Base-by-base conservation (phyloP, 2,888 invertebrate genomes). In the Drosophila paracracens region DNA sequence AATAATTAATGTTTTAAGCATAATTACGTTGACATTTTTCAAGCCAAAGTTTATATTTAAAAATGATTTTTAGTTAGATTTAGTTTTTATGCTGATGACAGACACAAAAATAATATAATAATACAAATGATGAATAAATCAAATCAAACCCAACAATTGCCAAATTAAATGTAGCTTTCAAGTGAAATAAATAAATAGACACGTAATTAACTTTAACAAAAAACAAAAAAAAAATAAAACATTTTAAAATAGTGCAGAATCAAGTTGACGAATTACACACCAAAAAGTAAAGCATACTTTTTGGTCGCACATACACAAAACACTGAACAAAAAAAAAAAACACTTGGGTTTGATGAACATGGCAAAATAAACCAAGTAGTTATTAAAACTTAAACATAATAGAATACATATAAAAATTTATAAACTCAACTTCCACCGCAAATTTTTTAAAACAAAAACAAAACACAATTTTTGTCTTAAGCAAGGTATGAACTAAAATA, bases 111-210 rank as follows among this genome's bases (percentile, higher is more conserved):
- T 27, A 52, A 58, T 70, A 72, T 43, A 53, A 59, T 61, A 63
- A 66, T 61, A 70, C 63, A 57, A 63, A 51, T 31, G 62, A 57
- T 57, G 52, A 83, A 71, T 72, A 75, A 79, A 81, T 72, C 65
- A 89, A 91, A 91, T 91, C 90, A 90, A 91, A 92, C 92, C 93
- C 93, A 92, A 92, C 91, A 92, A 92, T 92, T 93, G 92, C 93
- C 93, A 92, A 92, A 92, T 92, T 92, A 91, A 88, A 88, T 89
- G 91, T 92, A 93, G 93, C 92, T 93, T 92, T 93, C 91, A 91
- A 89, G 80, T 89, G 88, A 88, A 46, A 84, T 82, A 73, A 88
- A 46, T 46, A 46, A 77, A 89, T 84, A 87, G 89, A 82, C 74
- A 81, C 71, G 70, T 87, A 87, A 87, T 78, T 82, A 81, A 82